These are phyloP conservation scores for Leptocoma aspasia DNA, from an alignment of 2,113 vertebrate genomes.

Conservation along the genomic window DNA sequence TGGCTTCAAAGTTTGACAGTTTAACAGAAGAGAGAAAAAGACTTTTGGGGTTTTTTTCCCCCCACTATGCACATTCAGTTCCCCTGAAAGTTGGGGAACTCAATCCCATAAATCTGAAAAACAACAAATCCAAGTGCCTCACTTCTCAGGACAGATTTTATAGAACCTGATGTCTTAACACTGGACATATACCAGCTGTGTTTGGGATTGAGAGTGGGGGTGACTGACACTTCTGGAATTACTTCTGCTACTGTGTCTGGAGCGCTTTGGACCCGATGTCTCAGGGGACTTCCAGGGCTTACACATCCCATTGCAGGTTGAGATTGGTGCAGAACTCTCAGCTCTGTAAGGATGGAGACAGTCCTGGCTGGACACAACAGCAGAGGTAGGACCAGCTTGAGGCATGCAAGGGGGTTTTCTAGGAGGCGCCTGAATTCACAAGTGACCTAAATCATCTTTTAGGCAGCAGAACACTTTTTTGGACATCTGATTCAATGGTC, in stretches of 20 bases:
- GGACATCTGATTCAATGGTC: neutral
- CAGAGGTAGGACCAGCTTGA: neutral
- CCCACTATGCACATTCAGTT: fast-evolving
- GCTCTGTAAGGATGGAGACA: neutral
- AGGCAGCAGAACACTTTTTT: neutral
- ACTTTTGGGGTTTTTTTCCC: no score
- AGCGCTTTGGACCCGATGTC: neutral
- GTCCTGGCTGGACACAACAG: neutral
- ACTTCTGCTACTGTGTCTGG: neutral
- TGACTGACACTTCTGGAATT: neutral
- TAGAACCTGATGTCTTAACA: neutral
- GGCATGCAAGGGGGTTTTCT: neutral
- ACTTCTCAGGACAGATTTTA: neutral
- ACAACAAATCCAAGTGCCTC: neutral
- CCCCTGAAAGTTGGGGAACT: neutral
- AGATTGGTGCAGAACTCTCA: neutral
- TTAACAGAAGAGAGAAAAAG: neutral
- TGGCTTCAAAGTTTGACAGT: neutral
- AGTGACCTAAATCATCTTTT: neutral
- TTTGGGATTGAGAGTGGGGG: neutral
- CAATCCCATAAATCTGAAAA: neutral
- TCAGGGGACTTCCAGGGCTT: neutral
- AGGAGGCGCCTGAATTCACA: neutral
- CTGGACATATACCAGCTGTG: neutral
- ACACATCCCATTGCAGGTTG: fast-evolving